Base-by-base conservation (phyloP, 2,888 invertebrate species). In the Acanthococcus lagerstroemiae region DNA sequence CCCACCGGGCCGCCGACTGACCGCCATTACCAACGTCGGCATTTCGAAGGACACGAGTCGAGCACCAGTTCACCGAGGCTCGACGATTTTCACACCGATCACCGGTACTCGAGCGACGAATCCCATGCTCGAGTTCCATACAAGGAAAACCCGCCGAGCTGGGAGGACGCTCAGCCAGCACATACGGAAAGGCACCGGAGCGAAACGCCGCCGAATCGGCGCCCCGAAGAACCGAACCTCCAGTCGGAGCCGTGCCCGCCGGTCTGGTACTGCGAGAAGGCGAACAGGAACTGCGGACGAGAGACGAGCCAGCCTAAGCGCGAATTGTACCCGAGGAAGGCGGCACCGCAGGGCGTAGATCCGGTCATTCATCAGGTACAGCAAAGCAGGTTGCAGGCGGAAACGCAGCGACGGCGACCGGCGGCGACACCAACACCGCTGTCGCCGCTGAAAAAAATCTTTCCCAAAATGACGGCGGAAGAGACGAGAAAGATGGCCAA, bases 401-500 rank as follows among this genome's bases (percentile, higher is more conserved):
- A 7, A 37, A 15, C 37, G 37, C 37, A 37, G 46, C 17, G 4
- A 19, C 17, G 17, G 46, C 17, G 17, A 15, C 17, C 6, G 15
- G 46, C 46, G 4, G 15, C 5, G n/a, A n/a, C n/a, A n/a, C n/a
- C n/a, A n/a, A n/a, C n/a, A n/a, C n/a, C n/a, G n/a, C n/a, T n/a
- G n/a, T n/a, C n/a, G n/a, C n/a, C n/a, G n/a, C n/a, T n/a, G n/a
- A n/a, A n/a, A n/a, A n/a, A n/a, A n/a, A 48, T 58, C 58, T 24
- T 25, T 3, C 44, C 26, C 2, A 17, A 58, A 12, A 17, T 58
- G 7, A 58, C 48, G 2, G 24, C 25, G 5, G 46, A 58, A 25
- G 58, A 58, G 27, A 58, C 46, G 22, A 58, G 27, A 46, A 26
- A 45, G 17, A 17, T 58, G 19, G 46, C 58, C 15, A 45, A 58